Percentiles rank a stretch among this genome's conserved stretches.
Conservation (phyloP, 2,888 invertebrate species). For the Erynnis tages region DNA sequence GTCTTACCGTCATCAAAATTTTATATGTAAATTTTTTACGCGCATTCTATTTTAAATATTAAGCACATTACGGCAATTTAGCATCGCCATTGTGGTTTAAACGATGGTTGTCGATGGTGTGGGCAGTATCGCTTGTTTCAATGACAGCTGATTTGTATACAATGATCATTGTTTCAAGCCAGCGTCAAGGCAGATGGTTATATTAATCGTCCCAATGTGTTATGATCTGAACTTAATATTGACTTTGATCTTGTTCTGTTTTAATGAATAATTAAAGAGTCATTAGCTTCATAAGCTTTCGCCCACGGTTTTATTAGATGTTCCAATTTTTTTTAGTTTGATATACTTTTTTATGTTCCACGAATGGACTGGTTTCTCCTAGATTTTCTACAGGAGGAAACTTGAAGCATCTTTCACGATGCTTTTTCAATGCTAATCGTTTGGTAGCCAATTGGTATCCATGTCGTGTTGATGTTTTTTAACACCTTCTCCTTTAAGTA, state of each 20-base stretch:
- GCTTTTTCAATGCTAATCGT: no score
- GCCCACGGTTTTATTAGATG: no score
- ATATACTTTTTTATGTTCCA: no score
- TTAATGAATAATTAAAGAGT: slow-evolving; percentile 2
- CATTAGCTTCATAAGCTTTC: no score
- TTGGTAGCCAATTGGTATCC: no score
- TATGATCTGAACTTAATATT: slow-evolving; percentile 46
- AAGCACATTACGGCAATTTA: slow-evolving; percentile 24
- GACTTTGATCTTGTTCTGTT: slow-evolving; percentile 45
- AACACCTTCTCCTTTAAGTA: no score
- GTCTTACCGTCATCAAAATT: no score
- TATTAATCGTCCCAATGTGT: slow-evolving; percentile 47
- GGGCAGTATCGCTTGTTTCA: slow-evolving; percentile 53
- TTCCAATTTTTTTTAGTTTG: no score
- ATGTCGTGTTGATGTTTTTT: no score
- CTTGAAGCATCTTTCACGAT: no score
- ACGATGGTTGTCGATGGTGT: slow-evolving; percentile 33
- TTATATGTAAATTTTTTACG: not conserved
- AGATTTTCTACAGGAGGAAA: no score
- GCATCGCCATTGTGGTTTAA: slow-evolving; percentile 28
- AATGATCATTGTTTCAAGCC: slow-evolving; percentile 72
- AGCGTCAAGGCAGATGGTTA: slow-evolving; percentile 39
- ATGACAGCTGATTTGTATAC: slow-evolving; percentile 73
- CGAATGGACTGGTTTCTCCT: no score
- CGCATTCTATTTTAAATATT: slow-evolving; percentile 9